A percentile compares a stretch with the other conserved stretches of the same genome.
Evolutionary conservation across 2,888 invertebrate species (phyloP).

Genomic region (Leptopilina drosophilae): DNA sequence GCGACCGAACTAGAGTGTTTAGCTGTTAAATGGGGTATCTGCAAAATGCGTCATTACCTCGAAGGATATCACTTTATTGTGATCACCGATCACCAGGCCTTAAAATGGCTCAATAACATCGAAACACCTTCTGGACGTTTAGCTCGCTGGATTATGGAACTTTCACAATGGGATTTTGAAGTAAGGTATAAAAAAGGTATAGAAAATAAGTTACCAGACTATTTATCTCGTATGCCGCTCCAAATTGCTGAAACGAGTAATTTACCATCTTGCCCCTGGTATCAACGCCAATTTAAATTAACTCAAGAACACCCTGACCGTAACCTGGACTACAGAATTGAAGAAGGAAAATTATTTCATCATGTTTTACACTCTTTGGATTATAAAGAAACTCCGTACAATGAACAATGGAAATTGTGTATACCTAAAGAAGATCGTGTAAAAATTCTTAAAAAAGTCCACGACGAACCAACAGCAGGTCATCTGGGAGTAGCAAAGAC

Average conservation of each 20-base stretch:
- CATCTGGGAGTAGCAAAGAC: slow-evolving; percentile 41
- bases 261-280: neutral
- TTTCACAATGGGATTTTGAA: slow-evolving; percentile 31
- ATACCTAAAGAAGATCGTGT: neutral
- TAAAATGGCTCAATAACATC: slow-evolving; percentile 26
- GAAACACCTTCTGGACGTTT: slow-evolving; percentile 19
- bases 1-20: slow-evolving; percentile 40
- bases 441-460: neutral
- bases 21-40: slow-evolving; percentile 22
- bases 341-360: neutral
- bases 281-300: neutral
- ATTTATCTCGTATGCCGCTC: neutral
- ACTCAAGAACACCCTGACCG: neutral
- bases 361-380: neutral
- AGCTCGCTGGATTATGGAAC: slow-evolving; percentile 41
- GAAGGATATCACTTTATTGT: slow-evolving; percentile 36
- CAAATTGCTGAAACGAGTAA: neutral
- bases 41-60: slow-evolving; percentile 31
- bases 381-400: slow-evolving; percentile 4
- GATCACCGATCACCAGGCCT: slow-evolving; percentile 24
- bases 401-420: slow-evolving; percentile 30
- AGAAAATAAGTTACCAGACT: slow-evolving; percentile 7
- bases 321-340: neutral
- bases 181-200: neutral
- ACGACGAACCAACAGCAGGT: slow-evolving; percentile 37